Evolutionary conservation across 2,113 vertebrate genomes (phyloP).

Genomic region (Datnioides undecimradiatus): DNA sequence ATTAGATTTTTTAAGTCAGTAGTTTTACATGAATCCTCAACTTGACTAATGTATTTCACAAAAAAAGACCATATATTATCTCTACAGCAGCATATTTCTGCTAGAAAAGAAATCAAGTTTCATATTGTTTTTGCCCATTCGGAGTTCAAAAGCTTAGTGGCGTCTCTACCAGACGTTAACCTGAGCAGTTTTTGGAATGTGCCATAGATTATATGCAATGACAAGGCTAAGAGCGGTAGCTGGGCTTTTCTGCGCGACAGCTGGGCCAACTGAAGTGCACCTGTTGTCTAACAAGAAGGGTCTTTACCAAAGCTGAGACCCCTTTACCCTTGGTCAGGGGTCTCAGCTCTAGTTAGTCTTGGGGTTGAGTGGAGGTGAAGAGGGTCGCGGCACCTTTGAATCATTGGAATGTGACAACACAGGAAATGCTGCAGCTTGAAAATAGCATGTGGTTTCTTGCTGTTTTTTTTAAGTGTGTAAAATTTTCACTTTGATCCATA

Average conservation of each 20-base stretch:
- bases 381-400: conserved; percentile 72
- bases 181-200: conserved; percentile 73
- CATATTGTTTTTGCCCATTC: conserved; percentile 10
- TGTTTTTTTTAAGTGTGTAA: conserved; percentile 16
- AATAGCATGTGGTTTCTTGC: conserved; percentile 47
- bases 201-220: conserved; percentile 65
- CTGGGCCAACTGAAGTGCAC: conserved; percentile 80
- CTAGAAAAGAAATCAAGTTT: conserved; percentile 24
- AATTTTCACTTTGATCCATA: conserved; percentile 42
- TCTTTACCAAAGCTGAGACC: too few relatives aligned
- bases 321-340: too few relatives aligned
- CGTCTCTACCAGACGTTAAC: conserved; percentile 47
- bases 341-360: conserved; percentile 78
- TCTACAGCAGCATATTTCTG: neutral
- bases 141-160: conserved; percentile 54
- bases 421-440: conserved; percentile 68
- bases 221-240: conserved; percentile 64
- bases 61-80: neutral
- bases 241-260: conserved; percentile 68
- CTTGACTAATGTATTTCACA: conserved; percentile 20
- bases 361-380: conserved; percentile 74
- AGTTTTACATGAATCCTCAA: neutral
- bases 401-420: conserved; percentile 76
- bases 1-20: neutral
- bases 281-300: conserved; percentile 82